Conservation (phyloP, 2,888 invertebrate species). For the Pyrrhosoma nymphula region DNA sequence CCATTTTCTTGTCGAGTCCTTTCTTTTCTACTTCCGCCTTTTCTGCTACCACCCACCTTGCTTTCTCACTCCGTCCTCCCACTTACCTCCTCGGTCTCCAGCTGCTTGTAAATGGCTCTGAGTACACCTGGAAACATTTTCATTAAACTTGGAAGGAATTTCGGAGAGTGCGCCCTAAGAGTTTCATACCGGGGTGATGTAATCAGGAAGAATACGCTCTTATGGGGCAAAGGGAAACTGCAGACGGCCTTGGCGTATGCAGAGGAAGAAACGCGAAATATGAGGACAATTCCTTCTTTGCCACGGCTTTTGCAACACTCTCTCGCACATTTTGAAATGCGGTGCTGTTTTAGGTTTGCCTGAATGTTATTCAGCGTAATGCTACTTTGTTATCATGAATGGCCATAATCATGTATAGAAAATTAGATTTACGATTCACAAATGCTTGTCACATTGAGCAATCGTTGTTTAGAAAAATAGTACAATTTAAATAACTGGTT, state of each 20-base stretch:
- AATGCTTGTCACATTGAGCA: too few species aligned
- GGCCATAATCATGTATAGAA: too few species aligned
- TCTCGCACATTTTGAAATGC: too few species aligned
- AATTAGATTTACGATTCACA: too few species aligned
- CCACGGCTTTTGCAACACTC: not conserved
- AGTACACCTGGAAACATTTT: slow-evolving; percentile 38
- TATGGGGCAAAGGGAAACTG: not conserved
- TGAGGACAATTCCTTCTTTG: not conserved
- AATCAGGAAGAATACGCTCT: not conserved
- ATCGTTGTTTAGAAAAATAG: too few species aligned
- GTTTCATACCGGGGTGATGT: not conserved
- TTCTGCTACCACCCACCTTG: too few species aligned
- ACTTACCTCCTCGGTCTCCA: not conserved
- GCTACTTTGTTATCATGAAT: too few species aligned
- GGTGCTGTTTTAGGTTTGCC: too few species aligned
- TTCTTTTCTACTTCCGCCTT: too few species aligned
- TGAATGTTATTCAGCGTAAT: too few species aligned
- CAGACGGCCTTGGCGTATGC: not conserved
- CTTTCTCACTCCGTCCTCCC: not conserved
- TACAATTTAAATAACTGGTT: too few species aligned
- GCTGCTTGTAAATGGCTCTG: slow-evolving; percentile 9
- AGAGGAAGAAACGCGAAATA: not conserved
- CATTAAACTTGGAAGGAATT: slow-evolving; percentile 38
- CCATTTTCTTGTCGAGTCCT: too few species aligned
- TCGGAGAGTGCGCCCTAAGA: not conserved